Percentiles rank a stretch among this genome's conserved stretches.
These are phyloP conservation scores for Drosophila ambigua DNA, from an alignment of 1,140 invertebrate genomes.

Conservation along the genomic window DNA sequence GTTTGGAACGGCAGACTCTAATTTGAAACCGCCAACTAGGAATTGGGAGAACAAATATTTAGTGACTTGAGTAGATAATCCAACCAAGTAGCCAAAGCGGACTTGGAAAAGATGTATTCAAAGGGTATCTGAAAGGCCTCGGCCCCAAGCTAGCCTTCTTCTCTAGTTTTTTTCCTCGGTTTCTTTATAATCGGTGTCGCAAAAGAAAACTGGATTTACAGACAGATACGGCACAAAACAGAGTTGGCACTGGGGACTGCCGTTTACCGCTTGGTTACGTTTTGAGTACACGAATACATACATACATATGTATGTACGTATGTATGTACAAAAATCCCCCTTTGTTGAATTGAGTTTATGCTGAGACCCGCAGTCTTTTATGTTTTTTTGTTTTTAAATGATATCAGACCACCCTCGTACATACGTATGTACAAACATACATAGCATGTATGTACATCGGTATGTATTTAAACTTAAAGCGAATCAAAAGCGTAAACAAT, in stretches of 20 bases:
- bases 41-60: too few relatives aligned
- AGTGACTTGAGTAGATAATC: too few relatives aligned
- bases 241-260: constrained; percentile 44
- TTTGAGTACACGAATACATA: constrained; percentile 11
- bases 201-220: constrained; percentile 51
- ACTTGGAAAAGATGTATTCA: too few relatives aligned
- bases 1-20: background rate
- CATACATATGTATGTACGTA: background rate
- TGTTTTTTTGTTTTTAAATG: constrained; percentile 22
- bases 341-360: constrained; percentile 19
- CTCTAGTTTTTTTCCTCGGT: constrained; percentile 13
- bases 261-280: constrained; percentile 38
- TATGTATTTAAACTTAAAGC: constrained; percentile 28
- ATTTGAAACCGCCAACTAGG: background rate
- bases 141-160: too few relatives aligned
- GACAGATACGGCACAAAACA: constrained; percentile 22
- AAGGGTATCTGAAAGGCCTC: too few relatives aligned
- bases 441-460: constrained; percentile 1
- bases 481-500: constrained; percentile 73
- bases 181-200: constrained; percentile 51
- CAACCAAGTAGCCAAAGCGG: too few relatives aligned
- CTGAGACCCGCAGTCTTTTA: constrained; percentile 15
- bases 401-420: constrained; percentile 29
- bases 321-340: background rate
- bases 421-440: background rate